phyloP scores from a whole-genome alignment of 2,888 invertebrate species.

The Brachyptera risi region DNA sequence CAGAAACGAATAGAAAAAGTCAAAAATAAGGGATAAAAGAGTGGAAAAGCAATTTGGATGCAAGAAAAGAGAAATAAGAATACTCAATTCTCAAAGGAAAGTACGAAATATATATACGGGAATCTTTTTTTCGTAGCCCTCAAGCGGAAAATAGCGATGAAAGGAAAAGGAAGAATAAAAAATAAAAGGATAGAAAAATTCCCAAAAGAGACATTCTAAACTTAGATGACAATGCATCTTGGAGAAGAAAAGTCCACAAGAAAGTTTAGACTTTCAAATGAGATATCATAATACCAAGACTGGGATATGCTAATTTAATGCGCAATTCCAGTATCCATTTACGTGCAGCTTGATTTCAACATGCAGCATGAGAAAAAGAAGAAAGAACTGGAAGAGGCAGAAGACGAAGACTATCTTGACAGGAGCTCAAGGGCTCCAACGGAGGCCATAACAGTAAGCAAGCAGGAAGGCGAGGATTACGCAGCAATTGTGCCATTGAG shows the following conservation, averaged over 20 bases:
- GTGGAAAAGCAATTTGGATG: slow-evolving; percentile 22
- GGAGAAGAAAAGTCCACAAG: slow-evolving; percentile 36
- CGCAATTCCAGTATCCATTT: slow-evolving; percentile 3
- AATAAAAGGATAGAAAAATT: slow-evolving; percentile 39
- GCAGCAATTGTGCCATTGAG: no score
- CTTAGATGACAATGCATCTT: slow-evolving; percentile 49
- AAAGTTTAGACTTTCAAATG: slow-evolving; percentile 24
- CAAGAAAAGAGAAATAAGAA: slow-evolving; percentile 19
- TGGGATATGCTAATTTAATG: slow-evolving; percentile 28
- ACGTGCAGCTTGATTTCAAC: neutral
- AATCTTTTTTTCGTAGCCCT: slow-evolving; percentile 1
- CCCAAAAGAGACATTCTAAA: slow-evolving; percentile 43
- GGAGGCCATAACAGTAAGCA: no score
- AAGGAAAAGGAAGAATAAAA: slow-evolving; percentile 34
- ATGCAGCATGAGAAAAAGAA: no score
- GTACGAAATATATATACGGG: neutral
- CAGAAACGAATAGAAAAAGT: slow-evolving; percentile 16
- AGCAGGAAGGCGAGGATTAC: no score
- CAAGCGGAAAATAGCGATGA: slow-evolving; percentile 25
- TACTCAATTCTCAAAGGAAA: slow-evolving; percentile 17
- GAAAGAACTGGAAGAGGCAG: no score
- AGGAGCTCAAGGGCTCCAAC: no score
- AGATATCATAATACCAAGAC: slow-evolving; percentile 24
- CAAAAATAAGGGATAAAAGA: slow-evolving; percentile 20
- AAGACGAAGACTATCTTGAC: no score